Evolutionary conservation across 2,888 invertebrate species (phyloP).

Genomic region (Enchytraeus crypticus): DNA sequence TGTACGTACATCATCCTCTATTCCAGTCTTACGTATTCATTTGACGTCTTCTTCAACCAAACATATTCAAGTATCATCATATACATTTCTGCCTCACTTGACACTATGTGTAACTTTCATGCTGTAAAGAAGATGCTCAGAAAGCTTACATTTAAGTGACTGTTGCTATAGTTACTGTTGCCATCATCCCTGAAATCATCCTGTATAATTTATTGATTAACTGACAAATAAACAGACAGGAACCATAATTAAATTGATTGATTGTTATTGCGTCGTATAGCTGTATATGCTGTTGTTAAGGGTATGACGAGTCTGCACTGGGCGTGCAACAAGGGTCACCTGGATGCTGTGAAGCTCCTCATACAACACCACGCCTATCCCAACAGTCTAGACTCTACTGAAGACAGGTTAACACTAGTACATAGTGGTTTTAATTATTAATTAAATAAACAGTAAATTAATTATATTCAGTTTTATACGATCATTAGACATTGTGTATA

Average conservation of each 20-base stretch:
- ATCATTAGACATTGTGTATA: background rate
- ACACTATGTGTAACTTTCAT: too few species aligned
- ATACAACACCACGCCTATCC: constrained; percentile 45
- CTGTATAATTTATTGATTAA: too few species aligned
- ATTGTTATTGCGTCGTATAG: too few species aligned
- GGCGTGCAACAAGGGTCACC: constrained; percentile 47
- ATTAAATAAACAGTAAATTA: too few species aligned
- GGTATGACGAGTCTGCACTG: constrained; percentile 48
- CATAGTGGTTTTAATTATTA: background rate
- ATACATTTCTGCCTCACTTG: background rate
- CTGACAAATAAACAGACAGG: too few species aligned
- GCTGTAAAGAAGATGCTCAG: too few species aligned
- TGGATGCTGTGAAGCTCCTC: constrained; percentile 46
- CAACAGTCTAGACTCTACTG: constrained; percentile 47
- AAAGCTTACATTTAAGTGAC: too few species aligned
- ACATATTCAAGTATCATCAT: background rate
- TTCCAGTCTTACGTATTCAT: background rate
- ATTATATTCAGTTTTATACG: too few species aligned
- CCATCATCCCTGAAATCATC: too few species aligned
- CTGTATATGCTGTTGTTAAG: constrained; percentile 4
- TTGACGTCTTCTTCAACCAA: background rate
- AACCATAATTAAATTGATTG: too few species aligned
- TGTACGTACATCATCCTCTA: constrained; percentile 35
- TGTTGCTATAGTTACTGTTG: too few species aligned
- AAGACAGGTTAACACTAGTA: constrained; percentile 37